Conservation (phyloP, 2,888 invertebrate species). For the Drosophila melanocephala region DNA sequence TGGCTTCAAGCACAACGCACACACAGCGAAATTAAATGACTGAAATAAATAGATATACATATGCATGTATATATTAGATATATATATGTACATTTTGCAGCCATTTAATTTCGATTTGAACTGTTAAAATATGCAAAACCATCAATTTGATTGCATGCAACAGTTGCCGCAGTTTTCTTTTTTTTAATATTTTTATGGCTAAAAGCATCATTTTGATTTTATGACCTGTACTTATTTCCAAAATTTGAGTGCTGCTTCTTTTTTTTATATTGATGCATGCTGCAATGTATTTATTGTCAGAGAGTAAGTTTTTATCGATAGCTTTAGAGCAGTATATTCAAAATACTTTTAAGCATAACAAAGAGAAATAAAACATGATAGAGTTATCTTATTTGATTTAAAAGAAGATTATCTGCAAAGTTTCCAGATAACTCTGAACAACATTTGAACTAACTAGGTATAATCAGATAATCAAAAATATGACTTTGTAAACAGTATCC, state of each 20-base stretch:
- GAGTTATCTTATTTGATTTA: background rate
- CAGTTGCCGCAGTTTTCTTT: constrained; percentile 39
- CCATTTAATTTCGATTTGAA: constrained; percentile 25
- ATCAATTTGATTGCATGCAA: constrained; percentile 52
- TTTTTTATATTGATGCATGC: constrained; percentile 13
- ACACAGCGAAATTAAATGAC: background rate
- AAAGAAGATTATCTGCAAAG: background rate
- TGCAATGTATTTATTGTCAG: constrained; percentile 15
- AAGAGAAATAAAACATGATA: background rate
- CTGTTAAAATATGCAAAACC: constrained; percentile 30
- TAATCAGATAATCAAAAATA: background rate
- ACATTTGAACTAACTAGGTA: background rate
- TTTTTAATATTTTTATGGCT: constrained; percentile 18
- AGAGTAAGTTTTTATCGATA: background rate
- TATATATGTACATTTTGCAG: background rate
- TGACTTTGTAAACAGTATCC: background rate
- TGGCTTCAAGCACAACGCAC: constrained; percentile 3
- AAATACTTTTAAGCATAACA: background rate
- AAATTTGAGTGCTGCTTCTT: constrained; percentile 9
- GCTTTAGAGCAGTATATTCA: background rate
- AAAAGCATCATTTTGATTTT: constrained; percentile 50
- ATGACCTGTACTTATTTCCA: constrained; percentile 27
- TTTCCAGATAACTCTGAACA: background rate
- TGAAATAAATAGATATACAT: background rate
- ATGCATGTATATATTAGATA: background rate